Conservation (phyloP, 64 coral and sea anemone species). For the Orbicella faveolata region DNA sequence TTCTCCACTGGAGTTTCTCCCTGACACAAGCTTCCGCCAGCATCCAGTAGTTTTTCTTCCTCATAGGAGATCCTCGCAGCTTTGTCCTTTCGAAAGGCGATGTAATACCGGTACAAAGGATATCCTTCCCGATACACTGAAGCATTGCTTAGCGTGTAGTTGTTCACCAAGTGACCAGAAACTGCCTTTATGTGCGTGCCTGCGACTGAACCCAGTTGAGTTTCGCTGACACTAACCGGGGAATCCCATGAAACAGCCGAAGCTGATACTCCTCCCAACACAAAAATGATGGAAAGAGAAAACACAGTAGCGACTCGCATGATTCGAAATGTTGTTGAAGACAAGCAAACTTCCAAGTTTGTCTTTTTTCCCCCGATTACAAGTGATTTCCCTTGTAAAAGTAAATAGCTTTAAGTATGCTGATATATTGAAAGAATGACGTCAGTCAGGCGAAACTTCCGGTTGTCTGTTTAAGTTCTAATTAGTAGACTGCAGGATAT, state of each 20-base stretch:
- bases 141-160: not conserved
- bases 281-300: not conserved
- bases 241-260: not conserved
- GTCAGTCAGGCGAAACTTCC: too few relatives aligned
- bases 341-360: too few relatives aligned
- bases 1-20: not conserved
- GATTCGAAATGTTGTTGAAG: too few relatives aligned
- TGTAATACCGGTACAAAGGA: not conserved
- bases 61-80: not conserved
- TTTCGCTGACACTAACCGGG: conserved; percentile 6
- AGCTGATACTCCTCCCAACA: not conserved
- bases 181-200: not conserved
- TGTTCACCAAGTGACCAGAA: not conserved
- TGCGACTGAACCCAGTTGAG: not conserved
- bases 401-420: too few relatives aligned
- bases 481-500: too few relatives aligned
- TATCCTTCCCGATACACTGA: conserved; percentile 5
- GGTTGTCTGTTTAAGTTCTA: too few relatives aligned
- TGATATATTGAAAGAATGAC: too few relatives aligned
- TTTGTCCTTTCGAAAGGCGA: not conserved
- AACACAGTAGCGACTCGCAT: not conserved
- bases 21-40: not conserved
- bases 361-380: too few relatives aligned
- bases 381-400: too few relatives aligned
- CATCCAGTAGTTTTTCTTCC: not conserved